Evolutionary conservation across 2,888 invertebrate species (phyloP).

Genomic region (Subacronicta megacephala): DNA sequence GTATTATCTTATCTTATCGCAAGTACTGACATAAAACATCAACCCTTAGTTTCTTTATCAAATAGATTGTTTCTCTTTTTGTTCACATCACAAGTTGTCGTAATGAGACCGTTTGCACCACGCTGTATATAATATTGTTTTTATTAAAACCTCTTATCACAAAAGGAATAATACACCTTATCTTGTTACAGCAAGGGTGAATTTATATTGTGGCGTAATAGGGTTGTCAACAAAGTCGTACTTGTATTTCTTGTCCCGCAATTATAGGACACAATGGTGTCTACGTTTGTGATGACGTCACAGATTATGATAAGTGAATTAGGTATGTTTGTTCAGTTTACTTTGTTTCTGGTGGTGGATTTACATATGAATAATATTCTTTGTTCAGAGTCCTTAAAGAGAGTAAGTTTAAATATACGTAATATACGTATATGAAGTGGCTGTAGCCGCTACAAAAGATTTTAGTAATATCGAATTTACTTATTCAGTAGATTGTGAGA

Average conservation of each 20-base stretch:
- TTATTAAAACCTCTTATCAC: slow-evolving; percentile 46
- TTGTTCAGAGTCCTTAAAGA: too few species aligned
- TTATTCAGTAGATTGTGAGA: background rate
- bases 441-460: too few species aligned
- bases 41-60: slow-evolving; percentile 31
- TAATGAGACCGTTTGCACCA: slow-evolving; percentile 38
- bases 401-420: too few species aligned
- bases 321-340: slow-evolving; percentile 11
- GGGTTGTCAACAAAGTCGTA: slow-evolving; percentile 25
- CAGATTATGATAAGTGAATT: slow-evolving; percentile 33
- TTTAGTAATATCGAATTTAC: slow-evolving; percentile 2
- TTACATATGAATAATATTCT: background rate
- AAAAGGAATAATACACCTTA: background rate
- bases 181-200: accelerated
- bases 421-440: too few species aligned
- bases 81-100: slow-evolving; percentile 34
- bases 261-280: slow-evolving; percentile 41
- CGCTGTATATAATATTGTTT: slow-evolving; percentile 45
- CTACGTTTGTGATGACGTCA: slow-evolving; percentile 18
- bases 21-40: slow-evolving; percentile 7
- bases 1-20: too few species aligned
- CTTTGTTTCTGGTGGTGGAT: background rate
- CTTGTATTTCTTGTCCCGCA: slow-evolving; percentile 28
- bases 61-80: slow-evolving; percentile 28
- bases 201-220: background rate